A percentile compares a stretch with the other conserved stretches of the same genome.
Conservation (phyloP, 1,140 invertebrate species). For the Drosophila novamexicana region DNA sequence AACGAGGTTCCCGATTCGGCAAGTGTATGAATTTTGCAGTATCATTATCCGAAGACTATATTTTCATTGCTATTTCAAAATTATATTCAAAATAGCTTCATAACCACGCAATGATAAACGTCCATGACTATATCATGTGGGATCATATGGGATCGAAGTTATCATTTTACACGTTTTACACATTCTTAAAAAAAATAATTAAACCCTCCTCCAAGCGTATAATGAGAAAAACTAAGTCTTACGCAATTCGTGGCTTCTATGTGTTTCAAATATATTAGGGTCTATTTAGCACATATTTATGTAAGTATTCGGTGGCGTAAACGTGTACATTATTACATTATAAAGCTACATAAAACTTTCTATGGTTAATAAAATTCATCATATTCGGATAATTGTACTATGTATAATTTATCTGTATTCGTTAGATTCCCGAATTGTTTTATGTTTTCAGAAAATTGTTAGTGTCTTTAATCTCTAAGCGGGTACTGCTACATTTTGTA, state of each 20-base stretch:
- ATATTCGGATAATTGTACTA: background rate
- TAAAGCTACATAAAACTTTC: constrained; percentile 36
- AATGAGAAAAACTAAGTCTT: background rate
- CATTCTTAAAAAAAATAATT: background rate
- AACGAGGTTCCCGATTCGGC: too few species aligned
- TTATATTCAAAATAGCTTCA: too few species aligned
- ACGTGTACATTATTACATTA: constrained; percentile 38
- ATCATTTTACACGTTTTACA: too few species aligned
- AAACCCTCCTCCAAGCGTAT: background rate
- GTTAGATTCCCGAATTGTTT: constrained; percentile 34
- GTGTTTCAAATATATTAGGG: constrained; percentile 22
- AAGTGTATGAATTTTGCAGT: too few species aligned
- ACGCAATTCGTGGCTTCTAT: background rate
- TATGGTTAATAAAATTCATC: constrained; percentile 14
- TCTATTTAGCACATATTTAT: constrained; percentile 53
- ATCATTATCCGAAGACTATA: too few species aligned
- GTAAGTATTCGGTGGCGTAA: constrained; percentile 65
- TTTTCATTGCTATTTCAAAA: too few species aligned
- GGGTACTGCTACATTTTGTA: constrained; percentile 5
- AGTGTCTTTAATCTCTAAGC: constrained; percentile 9
- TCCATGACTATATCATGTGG: too few species aligned
- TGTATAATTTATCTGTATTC: constrained; percentile 30
- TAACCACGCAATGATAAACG: too few species aligned
- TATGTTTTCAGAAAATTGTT: constrained; percentile 7
- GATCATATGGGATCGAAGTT: too few species aligned